phyloP scores from a whole-genome alignment of 2,113 vertebrate species.

The Cepphus grylle region DNA sequence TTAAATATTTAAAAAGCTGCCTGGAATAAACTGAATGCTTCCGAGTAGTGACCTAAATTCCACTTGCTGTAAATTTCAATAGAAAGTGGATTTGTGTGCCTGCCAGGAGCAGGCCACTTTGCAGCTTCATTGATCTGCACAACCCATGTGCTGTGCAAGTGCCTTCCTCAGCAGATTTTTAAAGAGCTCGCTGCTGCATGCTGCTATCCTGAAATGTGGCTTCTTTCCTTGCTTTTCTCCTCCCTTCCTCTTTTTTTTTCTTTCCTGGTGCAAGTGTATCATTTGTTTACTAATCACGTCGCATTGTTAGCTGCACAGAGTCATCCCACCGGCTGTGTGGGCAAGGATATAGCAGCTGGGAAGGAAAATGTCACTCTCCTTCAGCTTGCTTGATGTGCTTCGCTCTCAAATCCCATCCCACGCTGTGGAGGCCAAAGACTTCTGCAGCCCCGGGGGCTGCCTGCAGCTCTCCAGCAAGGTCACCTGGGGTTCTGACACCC shows the following conservation, averaged over 20 bases:
- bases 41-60: conserved; percentile 69
- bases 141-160: conserved; percentile 19
- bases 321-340: neutral
- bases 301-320: neutral
- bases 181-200: neutral
- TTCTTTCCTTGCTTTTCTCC: neutral
- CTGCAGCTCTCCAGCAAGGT: neutral
- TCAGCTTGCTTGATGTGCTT: neutral
- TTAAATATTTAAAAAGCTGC: conserved; percentile 66
- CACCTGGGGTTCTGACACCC: neutral
- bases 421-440: neutral
- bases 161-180: conserved; percentile 58
- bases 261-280: neutral
- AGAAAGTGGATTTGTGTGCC: conserved; percentile 62
- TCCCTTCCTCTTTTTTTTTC: neutral
- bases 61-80: conserved; percentile 66
- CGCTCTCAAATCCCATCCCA: neutral
- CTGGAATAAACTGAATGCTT: conserved; percentile 66
- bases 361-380: neutral
- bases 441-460: neutral
- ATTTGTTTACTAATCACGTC: conserved; percentile 8
- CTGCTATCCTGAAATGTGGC: neutral
- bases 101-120: conserved; percentile 50
- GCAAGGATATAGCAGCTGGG: neutral
- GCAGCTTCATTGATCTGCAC: conserved; percentile 55